phyloP scores from a whole-genome alignment of 1,140 invertebrate species.

The Alviniconcha marisindica region DNA sequence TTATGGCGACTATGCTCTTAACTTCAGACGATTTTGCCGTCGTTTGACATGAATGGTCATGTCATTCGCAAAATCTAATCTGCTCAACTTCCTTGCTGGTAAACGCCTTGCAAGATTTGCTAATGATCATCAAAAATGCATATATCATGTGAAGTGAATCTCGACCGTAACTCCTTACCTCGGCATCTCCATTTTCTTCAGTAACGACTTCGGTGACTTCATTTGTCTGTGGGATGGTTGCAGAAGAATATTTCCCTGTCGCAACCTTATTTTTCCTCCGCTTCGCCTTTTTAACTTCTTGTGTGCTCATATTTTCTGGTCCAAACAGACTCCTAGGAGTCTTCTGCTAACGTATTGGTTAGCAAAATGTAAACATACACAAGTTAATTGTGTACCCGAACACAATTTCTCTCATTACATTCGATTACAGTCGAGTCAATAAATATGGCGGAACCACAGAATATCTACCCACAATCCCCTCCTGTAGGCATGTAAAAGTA shows the following conservation, averaged over 20 bases:
- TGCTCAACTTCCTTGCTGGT: too few species aligned
- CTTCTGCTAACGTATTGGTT: constrained; percentile 12
- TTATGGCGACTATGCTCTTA: not conserved
- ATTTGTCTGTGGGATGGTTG: constrained; percentile 43
- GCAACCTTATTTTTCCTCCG: constrained; percentile 54
- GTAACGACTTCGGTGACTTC: constrained; percentile 39
- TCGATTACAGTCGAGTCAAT: constrained; percentile 13
- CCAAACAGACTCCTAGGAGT: constrained; percentile 8
- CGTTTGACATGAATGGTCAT: not conserved
- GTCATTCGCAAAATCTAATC: not conserved
- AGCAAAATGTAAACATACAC: constrained; percentile 30
- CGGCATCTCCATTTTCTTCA: constrained; percentile 38
- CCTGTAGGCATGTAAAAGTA: constrained; percentile 34
- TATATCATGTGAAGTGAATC: not conserved
- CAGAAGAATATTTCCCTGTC: constrained; percentile 46
- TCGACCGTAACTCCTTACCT: constrained; percentile 9
- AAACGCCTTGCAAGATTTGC: not conserved
- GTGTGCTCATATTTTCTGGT: constrained; percentile 53
- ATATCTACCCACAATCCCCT: constrained; percentile 32
- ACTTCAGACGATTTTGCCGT: too few species aligned
- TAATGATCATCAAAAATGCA: too few species aligned
- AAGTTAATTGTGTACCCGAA: constrained; percentile 17
- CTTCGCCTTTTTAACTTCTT: constrained; percentile 57
- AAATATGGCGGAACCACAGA: constrained; percentile 39
- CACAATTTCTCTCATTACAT: constrained; percentile 35